Percentiles rank a stretch among this genome's conserved stretches.
Conservation (phyloP, 2,888 invertebrate species). For the Hypomecis atomaria region DNA sequence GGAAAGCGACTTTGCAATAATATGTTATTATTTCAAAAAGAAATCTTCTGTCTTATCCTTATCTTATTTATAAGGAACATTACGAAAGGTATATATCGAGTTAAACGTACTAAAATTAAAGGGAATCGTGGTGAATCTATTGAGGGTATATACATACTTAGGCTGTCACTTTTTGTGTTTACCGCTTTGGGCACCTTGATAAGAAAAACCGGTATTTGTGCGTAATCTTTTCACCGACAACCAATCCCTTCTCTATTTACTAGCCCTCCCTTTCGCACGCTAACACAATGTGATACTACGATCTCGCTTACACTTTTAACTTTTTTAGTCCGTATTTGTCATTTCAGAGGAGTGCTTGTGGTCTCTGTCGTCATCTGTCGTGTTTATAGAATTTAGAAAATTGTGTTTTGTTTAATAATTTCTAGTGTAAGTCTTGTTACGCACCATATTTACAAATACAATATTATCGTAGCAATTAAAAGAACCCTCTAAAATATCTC, state of each 20-base stretch:
- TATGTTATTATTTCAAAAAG: too few relatives aligned
- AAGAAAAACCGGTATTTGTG: constrained; percentile 65
- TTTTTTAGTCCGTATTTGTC: constrained; percentile 72
- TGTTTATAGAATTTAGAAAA: constrained; percentile 33
- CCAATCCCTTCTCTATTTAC: constrained; percentile 55
- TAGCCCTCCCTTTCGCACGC: constrained; percentile 56
- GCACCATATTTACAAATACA: neutral
- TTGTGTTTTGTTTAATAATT: constrained; percentile 40
- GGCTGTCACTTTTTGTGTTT: neutral
- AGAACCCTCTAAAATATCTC: neutral
- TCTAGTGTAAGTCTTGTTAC: constrained; percentile 52
- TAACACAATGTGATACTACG: constrained; percentile 33
- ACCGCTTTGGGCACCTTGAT: constrained; percentile 51
- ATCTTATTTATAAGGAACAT: neutral
- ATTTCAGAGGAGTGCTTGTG: constrained; percentile 62
- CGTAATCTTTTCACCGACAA: constrained; percentile 28
- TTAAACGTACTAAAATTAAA: too few relatives aligned
- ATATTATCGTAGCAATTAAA: neutral
- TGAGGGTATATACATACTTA: neutral
- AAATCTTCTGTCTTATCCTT: too few relatives aligned
- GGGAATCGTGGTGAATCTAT: too few relatives aligned
- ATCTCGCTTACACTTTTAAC: constrained; percentile 55
- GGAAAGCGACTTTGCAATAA: too few relatives aligned
- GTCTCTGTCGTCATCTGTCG: constrained; percentile 38
- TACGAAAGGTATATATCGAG: too few relatives aligned